Percentiles rank a stretch among this genome's conserved stretches.
phyloP scores from a whole-genome alignment of 2,888 invertebrate species.

The Corythucha ciliata region DNA sequence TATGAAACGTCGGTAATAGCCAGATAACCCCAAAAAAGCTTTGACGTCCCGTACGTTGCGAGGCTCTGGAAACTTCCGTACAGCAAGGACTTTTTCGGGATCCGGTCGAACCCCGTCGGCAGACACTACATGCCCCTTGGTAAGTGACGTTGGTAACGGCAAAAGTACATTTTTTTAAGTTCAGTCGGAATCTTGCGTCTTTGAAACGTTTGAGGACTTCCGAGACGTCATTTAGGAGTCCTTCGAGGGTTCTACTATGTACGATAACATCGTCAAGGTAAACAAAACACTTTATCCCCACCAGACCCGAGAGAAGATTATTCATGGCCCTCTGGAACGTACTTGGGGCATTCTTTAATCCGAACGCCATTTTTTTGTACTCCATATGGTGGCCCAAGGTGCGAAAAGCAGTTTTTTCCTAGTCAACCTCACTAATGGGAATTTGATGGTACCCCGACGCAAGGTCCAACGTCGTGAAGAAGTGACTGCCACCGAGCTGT shows the following conservation, averaged over 20 bases:
- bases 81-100: constrained; percentile 23
- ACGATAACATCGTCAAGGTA: constrained; percentile 21
- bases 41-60: neutral
- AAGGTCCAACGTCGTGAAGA: constrained; percentile 29
- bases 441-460: constrained; percentile 30
- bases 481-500: constrained; percentile 23
- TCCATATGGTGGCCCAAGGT: constrained; percentile 37
- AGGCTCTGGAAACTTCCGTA: neutral
- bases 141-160: constrained; percentile 34
- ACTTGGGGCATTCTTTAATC: constrained; percentile 16
- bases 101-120: constrained; percentile 26
- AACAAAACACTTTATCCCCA: constrained; percentile 1
- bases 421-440: constrained; percentile 27
- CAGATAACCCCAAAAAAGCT: constrained; percentile 18
- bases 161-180: constrained; percentile 40
- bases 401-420: constrained; percentile 38
- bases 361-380: too few relatives aligned
- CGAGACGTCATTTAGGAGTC: constrained; percentile 12
- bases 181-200: constrained; percentile 36
- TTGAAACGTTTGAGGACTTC: constrained; percentile 27
- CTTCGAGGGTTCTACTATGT: constrained; percentile 3
- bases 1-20: constrained; percentile 41
- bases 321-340: constrained; percentile 13
- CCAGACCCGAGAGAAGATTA: constrained; percentile 4
- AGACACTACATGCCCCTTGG: neutral